Percentiles rank a stretch among this genome's conserved stretches.
phyloP scores from a whole-genome alignment of 1,140 invertebrate species.

The Stegodyphus mimosarum region DNA sequence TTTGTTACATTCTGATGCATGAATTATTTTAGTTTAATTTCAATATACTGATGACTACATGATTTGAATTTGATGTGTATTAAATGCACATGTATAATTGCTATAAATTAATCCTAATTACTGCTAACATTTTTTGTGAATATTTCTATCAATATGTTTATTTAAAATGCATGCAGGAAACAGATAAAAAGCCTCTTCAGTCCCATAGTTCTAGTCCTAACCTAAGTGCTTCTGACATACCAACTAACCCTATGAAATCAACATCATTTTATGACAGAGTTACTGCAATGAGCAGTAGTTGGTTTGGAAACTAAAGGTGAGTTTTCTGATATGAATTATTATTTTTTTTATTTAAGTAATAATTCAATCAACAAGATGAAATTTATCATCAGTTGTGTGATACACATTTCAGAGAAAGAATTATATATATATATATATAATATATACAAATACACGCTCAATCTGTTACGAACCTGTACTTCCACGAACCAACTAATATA shows the following conservation, averaged over 20 bases:
- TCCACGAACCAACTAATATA: too few species aligned
- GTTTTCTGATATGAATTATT: not conserved
- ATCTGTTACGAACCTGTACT: too few species aligned
- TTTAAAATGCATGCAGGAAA: constrained; percentile 11
- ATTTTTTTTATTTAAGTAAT: not conserved
- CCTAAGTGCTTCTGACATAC: constrained; percentile 13
- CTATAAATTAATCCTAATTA: too few species aligned
- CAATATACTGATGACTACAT: too few species aligned
- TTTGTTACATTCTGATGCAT: too few species aligned
- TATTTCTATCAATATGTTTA: not conserved
- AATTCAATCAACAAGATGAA: not conserved
- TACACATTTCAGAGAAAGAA: too few species aligned
- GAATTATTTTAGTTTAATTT: too few species aligned
- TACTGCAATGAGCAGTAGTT: constrained; percentile 60
- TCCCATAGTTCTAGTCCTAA: constrained; percentile 58
- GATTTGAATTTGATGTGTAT: not conserved
- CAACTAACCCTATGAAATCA: constrained; percentile 38
- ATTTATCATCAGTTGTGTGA: too few species aligned
- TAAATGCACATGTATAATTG: not conserved
- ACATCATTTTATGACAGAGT: constrained; percentile 56
- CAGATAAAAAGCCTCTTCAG: constrained; percentile 19
- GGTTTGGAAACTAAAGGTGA: constrained; percentile 52
- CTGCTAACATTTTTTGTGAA: too few species aligned
- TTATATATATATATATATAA: too few species aligned
- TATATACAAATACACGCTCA: too few species aligned